Base-by-base conservation (phyloP, 2,888 invertebrate species). In the Drosophila aldrichi region DNA sequence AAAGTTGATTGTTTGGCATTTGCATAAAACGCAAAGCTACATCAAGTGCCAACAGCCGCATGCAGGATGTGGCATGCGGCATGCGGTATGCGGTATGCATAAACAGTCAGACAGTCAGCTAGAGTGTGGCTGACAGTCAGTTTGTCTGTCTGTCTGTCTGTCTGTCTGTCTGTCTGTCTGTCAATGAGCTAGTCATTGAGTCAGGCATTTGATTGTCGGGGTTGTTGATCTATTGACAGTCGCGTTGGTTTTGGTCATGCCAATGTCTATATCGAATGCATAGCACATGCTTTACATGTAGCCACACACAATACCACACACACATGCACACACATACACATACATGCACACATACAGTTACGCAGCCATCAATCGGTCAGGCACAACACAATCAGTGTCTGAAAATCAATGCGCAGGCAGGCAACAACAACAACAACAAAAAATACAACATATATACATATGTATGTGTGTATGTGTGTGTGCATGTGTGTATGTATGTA, bases 201-300 rank as follows among this genome's bases (percentile, higher is more conserved):
- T 62, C 55, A 56, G 59, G 49, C 63, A 61, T 32, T 64, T 61
- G 69, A 68, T 60, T 61, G 46, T 62, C 56, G 71, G 34, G 65
- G 63, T 79, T 75, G 77, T 82, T 85, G 85, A 83, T 81, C 82
- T 71, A 85, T 85, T 66, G 85, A 73, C 68, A 82, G 72, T 73
- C 70, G 71, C 74, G 62, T 60, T 70, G 67, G 69, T 70, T 70
- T 78, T 67, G 70, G 77, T 55, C 56, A 59, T 67, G 67, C 74
- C 74, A 72, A 75, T 72, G 67, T 78, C 78, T 75, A 72, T 70
- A 80, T 79, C 68, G 61, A 64, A 72, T 70, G 74, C 79, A 52
- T 55, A 34, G 34, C 68, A 65, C 57, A 64, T 49, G 54, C 65
- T 65, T 72, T 72, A 64, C 72, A 64, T 62, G 25, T 44, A 20